phyloP scores from a whole-genome alignment of 2,113 vertebrate species.

The Ancistrus triradiatus region DNA sequence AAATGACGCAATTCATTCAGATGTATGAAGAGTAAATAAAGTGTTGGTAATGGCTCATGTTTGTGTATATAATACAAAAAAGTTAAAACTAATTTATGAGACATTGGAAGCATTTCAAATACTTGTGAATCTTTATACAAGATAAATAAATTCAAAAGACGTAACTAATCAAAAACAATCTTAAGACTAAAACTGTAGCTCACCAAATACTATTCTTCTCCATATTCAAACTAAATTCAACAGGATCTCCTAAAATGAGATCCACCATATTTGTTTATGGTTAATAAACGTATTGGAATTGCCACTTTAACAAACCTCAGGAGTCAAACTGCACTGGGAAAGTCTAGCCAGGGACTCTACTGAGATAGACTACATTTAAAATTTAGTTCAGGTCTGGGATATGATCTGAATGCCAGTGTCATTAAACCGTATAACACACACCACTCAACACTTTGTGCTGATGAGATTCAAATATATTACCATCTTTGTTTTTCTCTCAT shows the following conservation, averaged over 20 bases:
- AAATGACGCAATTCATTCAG: too few species aligned
- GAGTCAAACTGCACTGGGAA: slow-evolving; percentile 1
- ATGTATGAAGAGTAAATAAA: too few species aligned
- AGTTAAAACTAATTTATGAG: too few species aligned
- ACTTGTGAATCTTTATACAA: too few species aligned
- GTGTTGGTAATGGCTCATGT: too few species aligned
- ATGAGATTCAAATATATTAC: slow-evolving; percentile 25
- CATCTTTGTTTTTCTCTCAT: not conserved
- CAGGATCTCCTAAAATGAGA: not conserved
- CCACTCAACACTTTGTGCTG: slow-evolving; percentile 42
- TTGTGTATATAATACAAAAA: too few species aligned
- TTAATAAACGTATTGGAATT: too few species aligned
- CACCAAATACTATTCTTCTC: too few species aligned
- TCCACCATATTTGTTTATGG: slow-evolving; percentile 13
- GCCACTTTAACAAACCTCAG: slow-evolving; percentile 10
- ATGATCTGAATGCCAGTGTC: slow-evolving; percentile 24
- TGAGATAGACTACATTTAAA: slow-evolving; percentile 32
- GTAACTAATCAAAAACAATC: too few species aligned
- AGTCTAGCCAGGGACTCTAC: slow-evolving; percentile 28
- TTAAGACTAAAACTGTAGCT: too few species aligned
- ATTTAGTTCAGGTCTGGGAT: slow-evolving; percentile 31
- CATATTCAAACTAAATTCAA: not conserved
- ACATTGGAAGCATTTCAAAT: too few species aligned
- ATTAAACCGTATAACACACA: slow-evolving; percentile 16
- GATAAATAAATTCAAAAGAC: too few species aligned